Conservation (phyloP, 2,888 invertebrate genomes). For the Plebejus melissa region DNA sequence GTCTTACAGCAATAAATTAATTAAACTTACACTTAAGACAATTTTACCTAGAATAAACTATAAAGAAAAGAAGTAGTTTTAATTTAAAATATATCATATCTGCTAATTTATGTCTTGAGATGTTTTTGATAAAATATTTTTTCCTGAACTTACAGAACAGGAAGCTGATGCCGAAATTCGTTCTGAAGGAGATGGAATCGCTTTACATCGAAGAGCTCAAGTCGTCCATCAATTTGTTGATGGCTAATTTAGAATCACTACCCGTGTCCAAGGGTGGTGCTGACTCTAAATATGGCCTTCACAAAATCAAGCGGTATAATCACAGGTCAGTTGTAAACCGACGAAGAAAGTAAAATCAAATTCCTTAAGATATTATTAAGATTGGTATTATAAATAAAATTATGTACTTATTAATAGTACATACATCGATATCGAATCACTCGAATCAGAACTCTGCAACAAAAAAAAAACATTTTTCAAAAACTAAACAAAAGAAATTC, state of each 20-base stretch:
- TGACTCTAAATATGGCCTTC: slow-evolving; percentile 97
- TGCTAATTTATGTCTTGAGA: background rate
- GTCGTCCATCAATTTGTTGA: slow-evolving; percentile 97
- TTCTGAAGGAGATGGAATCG: slow-evolving; percentile 99
- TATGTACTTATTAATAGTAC: background rate
- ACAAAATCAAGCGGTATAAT: slow-evolving; percentile 98
- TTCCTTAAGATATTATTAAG: background rate
- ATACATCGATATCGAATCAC: background rate
- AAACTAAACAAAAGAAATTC: background rate
- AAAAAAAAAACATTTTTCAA: background rate
- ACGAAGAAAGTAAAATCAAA: slow-evolving; percentile 23
- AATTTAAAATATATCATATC: background rate
- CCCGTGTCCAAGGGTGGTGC: slow-evolving; percentile 99
- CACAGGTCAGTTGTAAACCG: slow-evolving; percentile 86
- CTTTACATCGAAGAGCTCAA: slow-evolving; percentile 99
- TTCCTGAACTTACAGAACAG: slow-evolving; percentile 83
- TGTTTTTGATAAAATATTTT: background rate
- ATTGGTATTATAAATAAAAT: background rate
- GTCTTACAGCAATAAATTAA: background rate
- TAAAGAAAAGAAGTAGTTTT: background rate
- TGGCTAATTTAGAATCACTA: slow-evolving; percentile 99
- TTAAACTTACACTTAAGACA: background rate
- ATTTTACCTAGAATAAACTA: background rate
- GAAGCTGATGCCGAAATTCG: slow-evolving; percentile 99
- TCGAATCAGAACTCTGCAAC: background rate